phyloP scores from a whole-genome alignment of 2,113 vertebrate genomes.

The Speoplatyrhinus poulsoni region DNA sequence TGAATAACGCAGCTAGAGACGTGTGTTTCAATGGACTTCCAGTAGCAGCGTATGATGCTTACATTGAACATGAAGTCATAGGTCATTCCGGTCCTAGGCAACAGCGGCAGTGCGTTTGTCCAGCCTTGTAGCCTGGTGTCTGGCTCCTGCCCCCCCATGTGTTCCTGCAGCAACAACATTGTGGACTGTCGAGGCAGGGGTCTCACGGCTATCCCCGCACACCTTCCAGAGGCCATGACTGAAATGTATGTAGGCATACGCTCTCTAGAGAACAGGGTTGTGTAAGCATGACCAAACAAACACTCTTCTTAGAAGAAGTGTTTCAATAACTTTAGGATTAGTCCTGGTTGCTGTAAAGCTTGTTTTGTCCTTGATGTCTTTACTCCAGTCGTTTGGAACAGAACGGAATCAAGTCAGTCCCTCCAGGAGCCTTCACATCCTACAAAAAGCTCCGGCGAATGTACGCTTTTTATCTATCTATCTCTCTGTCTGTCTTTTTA shows the following conservation, averaged over 20 bases:
- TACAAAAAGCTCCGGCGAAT: conserved; percentile 92
- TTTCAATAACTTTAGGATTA: not conserved
- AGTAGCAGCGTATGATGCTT: no score
- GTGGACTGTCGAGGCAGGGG: conserved; percentile 95
- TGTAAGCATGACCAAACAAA: no score
- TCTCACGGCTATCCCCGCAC: conserved; percentile 91
- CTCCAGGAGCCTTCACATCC: conserved; percentile 88
- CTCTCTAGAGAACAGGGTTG: not conserved
- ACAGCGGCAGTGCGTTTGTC: conserved; percentile 73
- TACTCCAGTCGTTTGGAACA: conserved; percentile 84
- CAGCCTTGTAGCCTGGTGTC: conserved; percentile 89
- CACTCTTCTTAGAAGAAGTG: not conserved
- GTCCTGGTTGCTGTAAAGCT: no score
- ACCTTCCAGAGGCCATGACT: conserved; percentile 92
- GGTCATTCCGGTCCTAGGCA: conserved; percentile 69
- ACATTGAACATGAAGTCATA: no score
- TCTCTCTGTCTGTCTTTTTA: not conserved
- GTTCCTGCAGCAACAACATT: conserved; percentile 90
- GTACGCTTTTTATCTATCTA: conserved; percentile 73
- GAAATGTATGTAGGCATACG: conserved; percentile 87
- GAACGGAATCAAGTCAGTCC: conserved; percentile 92
- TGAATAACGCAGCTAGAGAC: no score
- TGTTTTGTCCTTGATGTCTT: not conserved
- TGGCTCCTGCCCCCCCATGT: conserved; percentile 92
- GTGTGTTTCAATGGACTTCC: not conserved